Evolutionary conservation across 2,888 invertebrate genomes (phyloP).

Genomic region (Epicampocera succincta): DNA sequence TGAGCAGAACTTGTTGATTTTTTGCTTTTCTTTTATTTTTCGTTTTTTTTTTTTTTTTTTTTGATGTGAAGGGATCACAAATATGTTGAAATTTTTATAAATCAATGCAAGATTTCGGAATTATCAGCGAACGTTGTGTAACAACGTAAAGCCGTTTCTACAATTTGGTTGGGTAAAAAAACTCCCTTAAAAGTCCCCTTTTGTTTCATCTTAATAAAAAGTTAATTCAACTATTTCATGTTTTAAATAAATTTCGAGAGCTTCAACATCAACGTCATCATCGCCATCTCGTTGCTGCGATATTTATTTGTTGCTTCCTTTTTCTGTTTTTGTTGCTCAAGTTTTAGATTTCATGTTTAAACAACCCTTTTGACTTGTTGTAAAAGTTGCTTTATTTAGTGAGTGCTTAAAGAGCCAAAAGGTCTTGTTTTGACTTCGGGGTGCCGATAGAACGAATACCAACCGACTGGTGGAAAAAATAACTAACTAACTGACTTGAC

Average conservation of each 20-base stretch:
- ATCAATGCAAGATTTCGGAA: slow-evolving; percentile 5
- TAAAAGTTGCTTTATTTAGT: slow-evolving; percentile 18
- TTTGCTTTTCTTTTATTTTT: slow-evolving; percentile 20
- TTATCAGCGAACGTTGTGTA: neutral
- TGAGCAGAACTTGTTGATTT: slow-evolving; percentile 57
- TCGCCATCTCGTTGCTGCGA: slow-evolving; percentile 1
- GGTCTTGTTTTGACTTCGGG: slow-evolving; percentile 50
- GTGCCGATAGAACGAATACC: slow-evolving; percentile 3
- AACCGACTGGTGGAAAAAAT: too few species aligned
- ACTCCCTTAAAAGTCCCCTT: slow-evolving; percentile 1
- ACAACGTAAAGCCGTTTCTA: neutral
- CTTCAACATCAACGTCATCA: slow-evolving; percentile 27
- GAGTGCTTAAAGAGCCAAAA: slow-evolving; percentile 43
- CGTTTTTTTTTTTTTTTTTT: neutral
- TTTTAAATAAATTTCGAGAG: slow-evolving; percentile 34
- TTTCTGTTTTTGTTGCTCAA: neutral
- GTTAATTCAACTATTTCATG: slow-evolving; percentile 37
- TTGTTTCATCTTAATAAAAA: slow-evolving; percentile 7
- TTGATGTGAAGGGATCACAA: slow-evolving; percentile 24
- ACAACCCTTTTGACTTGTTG: slow-evolving; percentile 55
- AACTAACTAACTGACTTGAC: too few species aligned
- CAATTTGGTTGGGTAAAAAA: neutral
- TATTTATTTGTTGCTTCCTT: slow-evolving; percentile 38
- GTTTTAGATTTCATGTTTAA: slow-evolving; percentile 13
- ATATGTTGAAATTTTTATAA: slow-evolving; percentile 3